Evolutionary conservation across 2,888 invertebrate genomes (phyloP).

Genomic region (Sisyra terminalis): DNA sequence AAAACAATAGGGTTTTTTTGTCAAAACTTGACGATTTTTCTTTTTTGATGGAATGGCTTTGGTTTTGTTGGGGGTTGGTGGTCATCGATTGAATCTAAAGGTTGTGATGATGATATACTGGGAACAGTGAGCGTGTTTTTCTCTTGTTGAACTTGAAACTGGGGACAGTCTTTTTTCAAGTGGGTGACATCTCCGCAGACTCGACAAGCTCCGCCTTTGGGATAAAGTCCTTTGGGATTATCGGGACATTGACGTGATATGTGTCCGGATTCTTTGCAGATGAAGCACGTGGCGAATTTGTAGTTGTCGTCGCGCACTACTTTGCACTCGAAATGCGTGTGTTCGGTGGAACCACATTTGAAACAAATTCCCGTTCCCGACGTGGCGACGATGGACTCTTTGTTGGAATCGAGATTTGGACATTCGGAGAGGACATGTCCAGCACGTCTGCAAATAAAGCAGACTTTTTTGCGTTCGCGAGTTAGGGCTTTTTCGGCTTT

Average conservation of each 20-base stretch:
- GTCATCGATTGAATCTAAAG: constrained; percentile 17
- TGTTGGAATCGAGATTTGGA: constrained; percentile 44
- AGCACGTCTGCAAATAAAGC: constrained; percentile 62
- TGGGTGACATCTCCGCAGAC: constrained; percentile 77
- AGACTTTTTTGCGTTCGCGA: constrained; percentile 49
- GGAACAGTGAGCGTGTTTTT: constrained; percentile 16
- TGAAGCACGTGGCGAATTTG: constrained; percentile 74
- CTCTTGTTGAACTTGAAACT: constrained; percentile 23
- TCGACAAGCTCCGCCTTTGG: constrained; percentile 68
- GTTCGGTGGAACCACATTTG: constrained; percentile 82
- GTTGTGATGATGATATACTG: constrained; percentile 17
- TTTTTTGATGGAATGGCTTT: constrained; percentile 12
- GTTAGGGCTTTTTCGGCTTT: constrained; percentile 55
- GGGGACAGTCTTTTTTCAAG: constrained; percentile 64
- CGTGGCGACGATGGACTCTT: constrained; percentile 26
- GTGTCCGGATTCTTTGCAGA: constrained; percentile 77
- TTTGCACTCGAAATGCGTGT: constrained; percentile 57
- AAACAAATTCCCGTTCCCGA: constrained; percentile 58
- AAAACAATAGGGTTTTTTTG: too few species aligned
- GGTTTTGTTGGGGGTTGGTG: constrained; percentile 8
- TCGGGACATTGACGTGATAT: constrained; percentile 77
- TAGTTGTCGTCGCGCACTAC: constrained; percentile 48
- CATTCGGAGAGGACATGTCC: constrained; percentile 73
- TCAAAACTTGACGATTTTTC: constrained; percentile 20
- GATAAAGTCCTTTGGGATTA: constrained; percentile 74